Evolutionary conservation across 2,113 vertebrate genomes (phyloP).

Genomic region (Archocentrus centrarchus): DNA sequence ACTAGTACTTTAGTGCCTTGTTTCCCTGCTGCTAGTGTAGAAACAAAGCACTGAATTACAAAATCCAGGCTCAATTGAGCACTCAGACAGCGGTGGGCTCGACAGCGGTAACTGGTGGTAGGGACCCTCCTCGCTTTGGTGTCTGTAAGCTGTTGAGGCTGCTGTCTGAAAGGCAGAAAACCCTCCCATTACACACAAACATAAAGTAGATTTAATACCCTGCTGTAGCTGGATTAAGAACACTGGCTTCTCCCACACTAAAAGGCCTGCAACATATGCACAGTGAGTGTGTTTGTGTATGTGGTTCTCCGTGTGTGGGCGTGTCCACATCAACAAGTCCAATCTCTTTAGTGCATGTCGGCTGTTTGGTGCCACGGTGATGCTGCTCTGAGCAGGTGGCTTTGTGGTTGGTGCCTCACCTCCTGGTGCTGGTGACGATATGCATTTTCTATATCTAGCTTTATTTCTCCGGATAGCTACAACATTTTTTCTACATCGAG

Average conservation of each 20-base stretch:
- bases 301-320: neutral
- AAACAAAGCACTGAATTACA: neutral
- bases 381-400: constrained; percentile 23
- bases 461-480: neutral
- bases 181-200: constrained; percentile 37
- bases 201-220: constrained; percentile 63
- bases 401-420: neutral
- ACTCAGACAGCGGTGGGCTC: neutral
- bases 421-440: constrained; percentile 22
- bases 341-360: constrained; percentile 40
- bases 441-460: constrained; percentile 10
- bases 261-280: neutral
- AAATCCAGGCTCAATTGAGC: constrained; percentile 6
- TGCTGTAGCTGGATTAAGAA: constrained; percentile 60
- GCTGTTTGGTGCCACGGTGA: constrained; percentile 12
- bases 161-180: constrained; percentile 30
- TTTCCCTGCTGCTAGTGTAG: neutral
- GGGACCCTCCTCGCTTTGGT: constrained; percentile 1
- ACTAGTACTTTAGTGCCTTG: neutral
- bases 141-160: constrained; percentile 44
- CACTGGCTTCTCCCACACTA: constrained; percentile 31
- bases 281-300: neutral
- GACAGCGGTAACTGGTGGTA: neutral
- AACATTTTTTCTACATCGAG: neutral
- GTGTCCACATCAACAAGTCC: constrained; percentile 15